A percentile compares a stretch with the other conserved stretches of the same genome.
Conservation (phyloP, 2,113 vertebrate species). For the Apteryx owenii region DNA sequence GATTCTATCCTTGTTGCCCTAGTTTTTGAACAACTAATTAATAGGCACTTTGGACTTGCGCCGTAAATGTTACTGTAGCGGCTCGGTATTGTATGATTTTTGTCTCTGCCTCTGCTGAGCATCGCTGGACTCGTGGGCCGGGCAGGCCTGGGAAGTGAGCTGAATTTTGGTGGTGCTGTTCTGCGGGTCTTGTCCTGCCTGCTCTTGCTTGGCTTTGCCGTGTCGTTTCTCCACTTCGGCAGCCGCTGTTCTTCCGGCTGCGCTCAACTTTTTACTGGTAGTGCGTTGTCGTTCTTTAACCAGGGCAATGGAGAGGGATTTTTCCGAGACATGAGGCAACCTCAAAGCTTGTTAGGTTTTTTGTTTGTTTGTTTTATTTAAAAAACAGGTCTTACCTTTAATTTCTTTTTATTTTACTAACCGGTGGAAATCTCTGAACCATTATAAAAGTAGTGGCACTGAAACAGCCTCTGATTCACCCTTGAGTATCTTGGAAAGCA, state of each 20-base stretch:
- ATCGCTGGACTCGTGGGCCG: background rate
- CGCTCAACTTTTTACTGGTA: background rate
- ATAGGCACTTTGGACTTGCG: background rate
- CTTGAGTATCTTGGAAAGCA: no score
- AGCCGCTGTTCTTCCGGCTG: background rate
- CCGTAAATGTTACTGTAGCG: background rate
- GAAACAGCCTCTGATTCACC: slow-evolving; percentile 5
- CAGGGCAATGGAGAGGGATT: background rate
- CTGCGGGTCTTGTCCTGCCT: background rate
- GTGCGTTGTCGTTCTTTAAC: fast-evolving
- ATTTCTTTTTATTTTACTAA: background rate
- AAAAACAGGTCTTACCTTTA: background rate
- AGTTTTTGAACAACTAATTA: background rate
- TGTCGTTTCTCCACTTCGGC: background rate
- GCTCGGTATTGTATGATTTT: background rate
- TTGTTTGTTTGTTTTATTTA: background rate
- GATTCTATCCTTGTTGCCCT: background rate
- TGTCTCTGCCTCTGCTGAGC: background rate
- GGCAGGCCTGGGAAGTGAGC: background rate
- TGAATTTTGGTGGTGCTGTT: background rate
- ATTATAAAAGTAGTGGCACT: background rate
- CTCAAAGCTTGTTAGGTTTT: background rate
- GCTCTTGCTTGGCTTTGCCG: background rate
- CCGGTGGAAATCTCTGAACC: background rate
- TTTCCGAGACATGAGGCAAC: background rate